A percentile compares a stretch with the other conserved stretches of the same genome.
Evolutionary conservation across 2,113 vertebrate species (phyloP).

Genomic region (Mugil cephalus): DNA sequence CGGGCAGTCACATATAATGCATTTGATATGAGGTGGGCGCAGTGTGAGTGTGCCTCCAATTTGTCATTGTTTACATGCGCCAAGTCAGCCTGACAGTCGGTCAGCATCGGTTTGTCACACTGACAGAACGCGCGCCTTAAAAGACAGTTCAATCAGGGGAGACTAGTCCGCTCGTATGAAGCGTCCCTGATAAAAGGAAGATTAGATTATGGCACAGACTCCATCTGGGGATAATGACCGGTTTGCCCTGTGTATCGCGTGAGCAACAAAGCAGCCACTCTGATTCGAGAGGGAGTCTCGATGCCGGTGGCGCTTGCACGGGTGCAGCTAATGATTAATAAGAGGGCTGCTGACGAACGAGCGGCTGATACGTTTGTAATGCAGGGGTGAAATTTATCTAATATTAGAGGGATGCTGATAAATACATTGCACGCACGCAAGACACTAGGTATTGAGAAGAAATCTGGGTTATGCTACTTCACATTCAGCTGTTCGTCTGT

Average conservation of each 20-base stretch:
- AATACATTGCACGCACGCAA: neutral
- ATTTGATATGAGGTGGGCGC: slow-evolving; percentile 17
- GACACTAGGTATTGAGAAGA: neutral
- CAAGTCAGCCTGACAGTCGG: slow-evolving; percentile 28
- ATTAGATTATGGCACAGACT: slow-evolving; percentile 30
- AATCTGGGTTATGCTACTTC: slow-evolving; percentile 6
- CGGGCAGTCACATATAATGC: slow-evolving; percentile 30
- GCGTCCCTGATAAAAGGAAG: slow-evolving; percentile 28
- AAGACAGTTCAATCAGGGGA: slow-evolving; percentile 35
- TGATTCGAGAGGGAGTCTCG: slow-evolving; percentile 7
- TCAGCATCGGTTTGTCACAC: slow-evolving; percentile 45
- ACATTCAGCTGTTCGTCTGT: neutral
- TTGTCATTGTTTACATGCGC: slow-evolving; percentile 50
- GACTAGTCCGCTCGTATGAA: slow-evolving; percentile 13
- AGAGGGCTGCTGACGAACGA: slow-evolving; percentile 15
- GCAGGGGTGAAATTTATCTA: neutral
- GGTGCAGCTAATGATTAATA: slow-evolving; percentile 26
- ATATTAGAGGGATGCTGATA: slow-evolving; percentile 6
- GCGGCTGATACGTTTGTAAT: slow-evolving; percentile 9
- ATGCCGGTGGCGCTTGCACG: slow-evolving; percentile 10
- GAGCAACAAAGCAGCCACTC: slow-evolving; percentile 18
- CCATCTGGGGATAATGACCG: slow-evolving; percentile 31
- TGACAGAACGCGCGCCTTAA: slow-evolving; percentile 14
- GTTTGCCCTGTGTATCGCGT: slow-evolving; percentile 20
- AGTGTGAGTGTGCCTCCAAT: slow-evolving; percentile 20